These are phyloP conservation scores for Drosophila cardini DNA, from an alignment of 1,140 invertebrate genomes.

Conservation along the genomic window DNA sequence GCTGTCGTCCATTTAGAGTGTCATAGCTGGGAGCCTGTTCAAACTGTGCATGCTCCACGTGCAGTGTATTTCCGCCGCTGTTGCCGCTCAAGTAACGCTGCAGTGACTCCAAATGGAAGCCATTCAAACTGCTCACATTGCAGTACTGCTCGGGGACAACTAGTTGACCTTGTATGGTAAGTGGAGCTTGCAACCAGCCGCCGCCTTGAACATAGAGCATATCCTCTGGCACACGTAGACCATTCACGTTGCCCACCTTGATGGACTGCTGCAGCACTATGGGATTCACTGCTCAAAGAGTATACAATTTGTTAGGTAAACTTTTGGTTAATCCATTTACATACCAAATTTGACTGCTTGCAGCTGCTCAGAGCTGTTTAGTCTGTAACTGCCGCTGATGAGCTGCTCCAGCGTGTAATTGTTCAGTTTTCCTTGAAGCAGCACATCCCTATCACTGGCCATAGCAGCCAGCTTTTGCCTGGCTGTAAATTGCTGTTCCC, in stretches of 20 bases:
- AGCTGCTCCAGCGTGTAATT: constrained; percentile 76
- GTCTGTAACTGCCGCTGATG: constrained; percentile 78
- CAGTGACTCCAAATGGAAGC: constrained; percentile 40
- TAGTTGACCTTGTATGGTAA: constrained; percentile 45
- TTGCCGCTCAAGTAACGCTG: constrained; percentile 33
- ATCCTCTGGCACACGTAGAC: constrained; percentile 67
- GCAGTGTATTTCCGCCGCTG: constrained; percentile 27
- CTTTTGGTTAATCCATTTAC: background rate
- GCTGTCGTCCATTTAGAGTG: constrained; percentile 55
- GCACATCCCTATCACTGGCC: constrained; percentile 60
- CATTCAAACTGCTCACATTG: constrained; percentile 54
- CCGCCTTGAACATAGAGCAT: constrained; percentile 46
- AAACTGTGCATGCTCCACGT: constrained; percentile 65
- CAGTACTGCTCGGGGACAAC: constrained; percentile 21
- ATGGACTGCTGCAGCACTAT: constrained; percentile 63
- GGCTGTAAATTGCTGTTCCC: constrained; percentile 68
- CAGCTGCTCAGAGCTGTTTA: constrained; percentile 79
- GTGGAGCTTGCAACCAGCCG: constrained; percentile 23
- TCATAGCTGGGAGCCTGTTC: constrained; percentile 38
- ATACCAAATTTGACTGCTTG: constrained; percentile 82
- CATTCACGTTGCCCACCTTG: constrained; percentile 56
- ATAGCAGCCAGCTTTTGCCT: constrained; percentile 64
- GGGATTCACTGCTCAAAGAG: constrained; percentile 64
- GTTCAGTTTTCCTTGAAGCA: constrained; percentile 77
- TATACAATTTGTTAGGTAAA: background rate